Conservation (phyloP, 2,113 vertebrate genomes). For the Rhinolophus sinicus region DNA sequence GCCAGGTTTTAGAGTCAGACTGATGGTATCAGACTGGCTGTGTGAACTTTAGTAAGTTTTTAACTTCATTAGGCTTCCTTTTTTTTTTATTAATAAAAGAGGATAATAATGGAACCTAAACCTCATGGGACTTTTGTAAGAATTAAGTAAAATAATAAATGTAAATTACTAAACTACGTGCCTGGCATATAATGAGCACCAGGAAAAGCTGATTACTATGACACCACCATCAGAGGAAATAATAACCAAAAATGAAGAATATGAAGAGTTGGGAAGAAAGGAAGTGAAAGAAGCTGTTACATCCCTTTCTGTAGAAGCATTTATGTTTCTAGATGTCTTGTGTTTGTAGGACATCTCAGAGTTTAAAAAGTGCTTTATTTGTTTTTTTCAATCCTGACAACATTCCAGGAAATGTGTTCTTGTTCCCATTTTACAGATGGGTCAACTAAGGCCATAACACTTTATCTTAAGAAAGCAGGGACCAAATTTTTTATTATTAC, state of each 20-base stretch:
- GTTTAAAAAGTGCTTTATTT: neutral
- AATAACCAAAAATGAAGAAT: neutral
- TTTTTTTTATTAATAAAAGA: slow-evolving; percentile 6
- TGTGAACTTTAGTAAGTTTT: neutral
- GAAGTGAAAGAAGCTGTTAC: neutral
- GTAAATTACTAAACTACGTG: neutral
- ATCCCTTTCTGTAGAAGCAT: neutral
- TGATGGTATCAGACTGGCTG: neutral
- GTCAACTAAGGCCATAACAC: neutral
- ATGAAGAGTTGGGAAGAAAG: neutral
- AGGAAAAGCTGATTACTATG: neutral
- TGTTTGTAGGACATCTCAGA: neutral
- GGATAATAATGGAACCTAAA: slow-evolving; percentile 23
- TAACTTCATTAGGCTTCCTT: neutral
- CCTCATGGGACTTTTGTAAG: neutral
- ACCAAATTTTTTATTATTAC: slow-evolving; percentile 14
- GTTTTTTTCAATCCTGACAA: neutral
- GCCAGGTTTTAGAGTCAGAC: neutral
- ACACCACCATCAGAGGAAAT: neutral
- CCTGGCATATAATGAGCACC: neutral
- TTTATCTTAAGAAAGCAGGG: slow-evolving; percentile 6
- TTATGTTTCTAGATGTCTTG: neutral
- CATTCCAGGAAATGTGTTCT: neutral
- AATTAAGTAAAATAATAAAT: slow-evolving; percentile 2
- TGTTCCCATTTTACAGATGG: neutral